Evolutionary conservation across 1,140 invertebrate genomes (phyloP).

Genomic region (Eriocheir sinensis): DNA sequence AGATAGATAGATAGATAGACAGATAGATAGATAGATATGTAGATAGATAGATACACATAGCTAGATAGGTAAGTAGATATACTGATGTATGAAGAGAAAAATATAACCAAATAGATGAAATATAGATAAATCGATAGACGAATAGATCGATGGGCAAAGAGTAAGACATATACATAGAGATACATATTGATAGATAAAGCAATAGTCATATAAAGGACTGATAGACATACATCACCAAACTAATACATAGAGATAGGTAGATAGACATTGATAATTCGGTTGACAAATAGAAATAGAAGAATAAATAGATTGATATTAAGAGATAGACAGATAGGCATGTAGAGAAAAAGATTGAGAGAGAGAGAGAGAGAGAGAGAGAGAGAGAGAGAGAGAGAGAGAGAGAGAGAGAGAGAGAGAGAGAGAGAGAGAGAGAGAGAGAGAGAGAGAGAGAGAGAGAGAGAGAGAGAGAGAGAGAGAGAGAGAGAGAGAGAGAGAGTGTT

Average conservation of each 20-base stretch:
- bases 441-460: no score
- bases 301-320: neutral
- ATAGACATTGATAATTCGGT: neutral
- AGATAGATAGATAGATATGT: neutral
- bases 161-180: neutral
- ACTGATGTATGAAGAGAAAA: neutral
- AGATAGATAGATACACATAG: no score
- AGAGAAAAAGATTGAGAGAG: neutral
- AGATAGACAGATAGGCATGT: neutral
- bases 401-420: no score
- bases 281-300: neutral
- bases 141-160: neutral
- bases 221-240: neutral
- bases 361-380: conserved; percentile 35
- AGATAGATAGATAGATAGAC: neutral
- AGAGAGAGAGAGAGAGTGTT: no score
- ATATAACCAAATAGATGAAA: neutral
- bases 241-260: neutral
- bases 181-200: neutral
- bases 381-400: neutral
- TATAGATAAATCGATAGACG: conserved; percentile 20
- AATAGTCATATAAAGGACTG: neutral
- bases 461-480: no score
- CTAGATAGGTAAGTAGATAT: neutral
- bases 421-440: no score